Evolutionary conservation across 2,797 vertebrate species (phyloP).

Genomic region (Enteromius viviparus): DNA sequence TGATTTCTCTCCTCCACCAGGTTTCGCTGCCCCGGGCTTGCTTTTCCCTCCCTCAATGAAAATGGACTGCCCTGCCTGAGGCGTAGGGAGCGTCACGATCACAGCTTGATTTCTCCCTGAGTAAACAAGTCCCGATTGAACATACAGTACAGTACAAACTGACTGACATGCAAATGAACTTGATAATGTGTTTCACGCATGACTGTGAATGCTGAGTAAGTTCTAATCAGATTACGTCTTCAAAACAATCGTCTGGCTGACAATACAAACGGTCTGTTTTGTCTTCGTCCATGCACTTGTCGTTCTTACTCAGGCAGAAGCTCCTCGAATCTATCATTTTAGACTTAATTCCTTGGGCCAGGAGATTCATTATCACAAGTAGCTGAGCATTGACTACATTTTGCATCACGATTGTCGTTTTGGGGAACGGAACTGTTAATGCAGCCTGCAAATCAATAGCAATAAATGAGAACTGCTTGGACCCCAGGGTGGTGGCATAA

Average conservation of each 20-base stretch:
- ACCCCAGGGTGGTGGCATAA: constrained; percentile 24
- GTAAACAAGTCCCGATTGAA: constrained; percentile 27
- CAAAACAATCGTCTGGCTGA: not conserved
- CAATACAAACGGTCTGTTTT: constrained; percentile 4
- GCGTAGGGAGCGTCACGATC: not conserved
- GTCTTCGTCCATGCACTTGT: not conserved
- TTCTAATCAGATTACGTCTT: constrained; percentile 36
- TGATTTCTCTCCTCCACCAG: constrained; percentile 25
- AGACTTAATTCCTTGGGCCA: not conserved
- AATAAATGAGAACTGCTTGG: constrained; percentile 6
- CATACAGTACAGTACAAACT: constrained; percentile 9
- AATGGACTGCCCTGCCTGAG: constrained; percentile 21
- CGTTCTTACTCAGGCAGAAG: not conserved
- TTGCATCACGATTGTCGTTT: not conserved
- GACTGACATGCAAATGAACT: constrained; percentile 36
- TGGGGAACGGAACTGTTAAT: not conserved
- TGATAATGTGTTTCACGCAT: constrained; percentile 30
- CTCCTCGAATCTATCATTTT: not conserved
- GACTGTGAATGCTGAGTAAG: constrained; percentile 24
- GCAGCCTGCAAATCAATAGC: constrained; percentile 20
- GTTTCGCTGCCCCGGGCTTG: constrained; percentile 10
- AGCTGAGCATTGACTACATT: constrained; percentile 18
- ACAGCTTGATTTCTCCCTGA: constrained; percentile 5
- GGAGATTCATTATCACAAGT: constrained; percentile 11
- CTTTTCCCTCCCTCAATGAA: constrained; percentile 34